Evolutionary conservation across 2,888 invertebrate genomes (phyloP).

Genomic region (Trichacis sp.): DNA sequence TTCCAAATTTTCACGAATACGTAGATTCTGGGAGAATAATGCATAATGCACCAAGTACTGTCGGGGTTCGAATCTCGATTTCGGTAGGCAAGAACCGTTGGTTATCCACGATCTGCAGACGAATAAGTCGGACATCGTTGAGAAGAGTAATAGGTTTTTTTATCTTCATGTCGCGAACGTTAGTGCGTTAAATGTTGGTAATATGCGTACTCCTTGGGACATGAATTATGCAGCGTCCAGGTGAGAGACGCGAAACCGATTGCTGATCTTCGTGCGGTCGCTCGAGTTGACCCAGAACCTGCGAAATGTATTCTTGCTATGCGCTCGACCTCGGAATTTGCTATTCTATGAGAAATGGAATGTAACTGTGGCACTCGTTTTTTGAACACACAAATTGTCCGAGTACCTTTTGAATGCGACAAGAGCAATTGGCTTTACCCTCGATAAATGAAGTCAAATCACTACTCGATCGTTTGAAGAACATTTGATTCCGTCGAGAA

Average conservation of each 20-base stretch:
- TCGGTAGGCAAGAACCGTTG: conserved; percentile 7
- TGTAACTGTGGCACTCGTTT: neutral
- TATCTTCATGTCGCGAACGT: conserved; percentile 18
- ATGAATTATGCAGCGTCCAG: conserved; percentile 34
- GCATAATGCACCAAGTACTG: conserved; percentile 18
- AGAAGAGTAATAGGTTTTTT: conserved; percentile 11
- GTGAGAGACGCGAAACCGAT: conserved; percentile 28
- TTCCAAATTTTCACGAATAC: neutral
- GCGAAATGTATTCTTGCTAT: conserved; percentile 13
- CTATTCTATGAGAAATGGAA: conserved; percentile 9
- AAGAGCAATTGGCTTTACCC: too few species aligned
- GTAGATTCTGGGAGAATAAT: conserved; percentile 7
- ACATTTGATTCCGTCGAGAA: neutral
- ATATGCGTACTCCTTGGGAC: conserved; percentile 25
- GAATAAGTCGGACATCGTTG: conserved; percentile 14
- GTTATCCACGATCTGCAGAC: conserved; percentile 28
- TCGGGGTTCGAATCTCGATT: conserved; percentile 12
- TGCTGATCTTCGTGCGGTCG: conserved; percentile 30
- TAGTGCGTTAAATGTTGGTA: conserved; percentile 19
- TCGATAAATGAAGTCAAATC: too few species aligned
- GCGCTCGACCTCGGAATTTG: conserved; percentile 4
- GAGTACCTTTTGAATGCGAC: too few species aligned
- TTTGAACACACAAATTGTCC: neutral
- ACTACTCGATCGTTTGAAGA: neutral
- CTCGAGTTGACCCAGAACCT: conserved; percentile 28